Conservation (phyloP, 2,797 vertebrate species). For the Pteropus rufus region DNA sequence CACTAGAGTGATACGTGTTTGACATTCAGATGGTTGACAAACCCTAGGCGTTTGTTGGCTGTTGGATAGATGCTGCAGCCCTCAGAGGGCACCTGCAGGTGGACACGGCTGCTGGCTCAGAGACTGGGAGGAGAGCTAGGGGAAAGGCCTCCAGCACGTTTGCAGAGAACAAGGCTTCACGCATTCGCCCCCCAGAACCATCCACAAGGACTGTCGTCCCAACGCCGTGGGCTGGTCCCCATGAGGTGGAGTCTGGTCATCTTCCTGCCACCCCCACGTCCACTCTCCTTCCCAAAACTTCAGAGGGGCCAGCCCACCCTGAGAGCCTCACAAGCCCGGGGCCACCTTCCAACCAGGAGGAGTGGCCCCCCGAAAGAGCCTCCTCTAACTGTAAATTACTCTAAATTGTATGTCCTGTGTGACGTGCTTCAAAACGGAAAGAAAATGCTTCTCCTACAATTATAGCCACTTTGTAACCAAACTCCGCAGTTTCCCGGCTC, state of each 20-base stretch:
- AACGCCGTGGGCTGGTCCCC: background rate
- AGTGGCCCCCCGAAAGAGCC: background rate
- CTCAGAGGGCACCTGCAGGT: background rate
- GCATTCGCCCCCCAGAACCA: background rate
- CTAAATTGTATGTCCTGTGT: background rate
- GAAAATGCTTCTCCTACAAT: constrained; percentile 47
- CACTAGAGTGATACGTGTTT: rapidly evolving
- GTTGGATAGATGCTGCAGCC: background rate
- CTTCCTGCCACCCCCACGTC: background rate
- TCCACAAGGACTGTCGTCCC: rapidly evolving
- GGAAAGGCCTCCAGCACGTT: rapidly evolving
- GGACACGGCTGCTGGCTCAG: background rate
- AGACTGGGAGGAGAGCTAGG: background rate
- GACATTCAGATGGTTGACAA: background rate
- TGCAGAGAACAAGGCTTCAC: background rate
- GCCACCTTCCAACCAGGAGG: background rate
- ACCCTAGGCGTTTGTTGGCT: background rate
- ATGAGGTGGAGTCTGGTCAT: rapidly evolving
- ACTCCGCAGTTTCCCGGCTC: constrained; percentile 25
- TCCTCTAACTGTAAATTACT: background rate
- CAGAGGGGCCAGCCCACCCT: background rate
- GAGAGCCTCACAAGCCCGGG: rapidly evolving
- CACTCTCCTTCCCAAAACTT: background rate
- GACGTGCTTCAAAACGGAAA: constrained; percentile 43
- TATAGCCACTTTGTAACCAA: constrained; percentile 42